Percentiles rank a stretch among this genome's conserved stretches.
Evolutionary conservation across 2,797 vertebrate species (phyloP).

Genomic region (Malurus splendens): DNA sequence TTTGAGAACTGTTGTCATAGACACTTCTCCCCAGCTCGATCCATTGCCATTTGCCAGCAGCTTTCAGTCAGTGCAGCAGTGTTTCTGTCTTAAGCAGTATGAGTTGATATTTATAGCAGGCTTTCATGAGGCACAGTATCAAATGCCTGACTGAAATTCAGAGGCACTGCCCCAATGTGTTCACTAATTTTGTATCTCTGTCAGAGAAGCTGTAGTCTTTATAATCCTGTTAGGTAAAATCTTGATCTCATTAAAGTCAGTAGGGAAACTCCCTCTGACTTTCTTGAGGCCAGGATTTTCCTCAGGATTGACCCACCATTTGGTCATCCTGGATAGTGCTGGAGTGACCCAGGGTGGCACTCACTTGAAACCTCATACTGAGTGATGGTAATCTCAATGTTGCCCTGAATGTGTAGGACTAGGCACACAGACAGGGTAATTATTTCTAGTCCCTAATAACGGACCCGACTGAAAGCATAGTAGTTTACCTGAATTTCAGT

Average conservation of each 20-base stretch:
- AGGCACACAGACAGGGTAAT: not conserved
- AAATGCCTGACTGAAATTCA: conserved; percentile 53
- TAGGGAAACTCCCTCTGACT: not conserved
- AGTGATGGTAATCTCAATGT: not conserved
- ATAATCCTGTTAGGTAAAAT: conserved; percentile 34
- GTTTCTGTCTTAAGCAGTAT: conserved; percentile 45
- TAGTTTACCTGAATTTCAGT: not conserved
- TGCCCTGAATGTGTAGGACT: not conserved
- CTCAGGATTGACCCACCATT: not conserved
- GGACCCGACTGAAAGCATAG: not conserved
- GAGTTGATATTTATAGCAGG: conserved; percentile 47
- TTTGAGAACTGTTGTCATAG: conserved; percentile 54
- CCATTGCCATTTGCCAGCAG: conserved; percentile 59
- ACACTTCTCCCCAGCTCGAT: conserved; percentile 42
- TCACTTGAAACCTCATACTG: not conserved
- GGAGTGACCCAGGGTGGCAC: not conserved
- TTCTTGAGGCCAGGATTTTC: not conserved
- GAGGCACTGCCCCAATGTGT: conserved; percentile 4
- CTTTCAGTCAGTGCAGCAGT: conserved; percentile 57
- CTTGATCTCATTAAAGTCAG: conserved; percentile 2
- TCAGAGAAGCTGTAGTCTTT: not conserved
- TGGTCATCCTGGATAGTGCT: not conserved
- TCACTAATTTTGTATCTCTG: conserved; percentile 37
- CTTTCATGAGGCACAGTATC: conserved; percentile 46
- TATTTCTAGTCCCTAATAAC: not conserved